Evolutionary conservation across 2,888 invertebrate genomes (phyloP).

Genomic region (Andrena chrysosceles): DNA sequence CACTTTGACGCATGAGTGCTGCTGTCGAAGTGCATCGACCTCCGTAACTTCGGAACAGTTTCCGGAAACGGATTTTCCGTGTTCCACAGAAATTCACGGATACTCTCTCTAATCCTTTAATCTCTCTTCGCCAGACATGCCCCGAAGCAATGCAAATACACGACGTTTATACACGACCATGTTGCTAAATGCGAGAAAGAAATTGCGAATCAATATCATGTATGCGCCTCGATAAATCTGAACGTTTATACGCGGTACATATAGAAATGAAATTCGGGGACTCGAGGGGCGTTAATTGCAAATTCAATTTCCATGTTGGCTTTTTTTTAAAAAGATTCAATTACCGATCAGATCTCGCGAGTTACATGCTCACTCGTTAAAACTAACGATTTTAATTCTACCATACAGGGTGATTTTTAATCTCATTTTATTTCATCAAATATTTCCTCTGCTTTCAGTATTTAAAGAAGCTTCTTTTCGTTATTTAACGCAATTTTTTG

Average conservation of each 20-base stretch:
- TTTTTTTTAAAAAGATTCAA: not conserved
- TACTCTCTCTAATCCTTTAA: constrained; percentile 44
- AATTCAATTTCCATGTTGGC: not conserved
- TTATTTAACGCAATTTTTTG: too few species aligned
- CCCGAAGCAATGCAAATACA: constrained; percentile 38
- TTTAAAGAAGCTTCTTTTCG: too few species aligned
- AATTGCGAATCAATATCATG: constrained; percentile 35
- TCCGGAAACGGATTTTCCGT: constrained; percentile 31
- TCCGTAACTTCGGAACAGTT: constrained; percentile 41
- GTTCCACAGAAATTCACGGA: constrained; percentile 38
- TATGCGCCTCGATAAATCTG: not conserved
- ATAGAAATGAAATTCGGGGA: not conserved
- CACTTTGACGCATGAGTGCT: constrained; percentile 58
- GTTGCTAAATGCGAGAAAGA: constrained; percentile 47
- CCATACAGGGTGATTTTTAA: not conserved
- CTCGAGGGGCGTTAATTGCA: not conserved
- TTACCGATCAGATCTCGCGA: not conserved
- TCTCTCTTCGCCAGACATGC: constrained; percentile 30
- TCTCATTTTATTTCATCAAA: too few species aligned
- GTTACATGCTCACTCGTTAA: not conserved
- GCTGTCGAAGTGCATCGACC: constrained; percentile 54
- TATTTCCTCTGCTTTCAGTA: too few species aligned
- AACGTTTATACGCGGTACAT: not conserved
- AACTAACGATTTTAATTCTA: not conserved
- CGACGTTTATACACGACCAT: constrained; percentile 31